A percentile compares a stretch with the other conserved stretches of the same genome.
Evolutionary conservation across 2,888 invertebrate genomes (phyloP).

Genomic region (Aethes cnicana): DNA sequence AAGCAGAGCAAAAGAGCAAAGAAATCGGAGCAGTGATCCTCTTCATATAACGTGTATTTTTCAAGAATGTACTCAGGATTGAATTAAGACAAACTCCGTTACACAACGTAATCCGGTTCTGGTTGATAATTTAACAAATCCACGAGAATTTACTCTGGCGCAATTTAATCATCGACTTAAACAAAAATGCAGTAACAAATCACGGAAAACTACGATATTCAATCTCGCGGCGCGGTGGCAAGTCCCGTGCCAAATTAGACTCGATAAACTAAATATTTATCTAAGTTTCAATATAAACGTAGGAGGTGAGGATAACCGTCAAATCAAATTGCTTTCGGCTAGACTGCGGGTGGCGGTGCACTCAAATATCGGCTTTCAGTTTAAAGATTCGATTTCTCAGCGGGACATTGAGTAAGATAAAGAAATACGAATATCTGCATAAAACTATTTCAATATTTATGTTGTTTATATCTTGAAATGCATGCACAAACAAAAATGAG

Average conservation of each 20-base stretch:
- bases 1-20: too few relatives aligned
- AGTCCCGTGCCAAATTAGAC: conserved; percentile 78
- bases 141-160: too few relatives aligned
- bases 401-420: conserved; percentile 2
- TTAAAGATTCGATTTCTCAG: conserved; percentile 11
- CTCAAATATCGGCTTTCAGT: conserved; percentile 25
- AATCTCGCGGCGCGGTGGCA: conserved; percentile 53
- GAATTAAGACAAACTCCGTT: too few relatives aligned
- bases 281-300: conserved; percentile 80
- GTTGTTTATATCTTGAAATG: too few relatives aligned
- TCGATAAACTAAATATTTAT: conserved; percentile 80
- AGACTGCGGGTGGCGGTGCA: conserved; percentile 68
- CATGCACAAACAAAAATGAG: too few relatives aligned
- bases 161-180: background rate
- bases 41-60: too few relatives aligned
- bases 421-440: too few relatives aligned
- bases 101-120: too few relatives aligned
- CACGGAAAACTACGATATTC: conserved; percentile 20
- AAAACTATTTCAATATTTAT: too few relatives aligned
- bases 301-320: conserved; percentile 78
- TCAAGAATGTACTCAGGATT: too few relatives aligned
- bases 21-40: too few relatives aligned
- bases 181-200: conserved; percentile 10
- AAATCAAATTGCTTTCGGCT: conserved; percentile 76
- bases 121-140: too few relatives aligned